phyloP scores from a whole-genome alignment of 2,113 vertebrate genomes.

The Microtus pennsylvanicus region DNA sequence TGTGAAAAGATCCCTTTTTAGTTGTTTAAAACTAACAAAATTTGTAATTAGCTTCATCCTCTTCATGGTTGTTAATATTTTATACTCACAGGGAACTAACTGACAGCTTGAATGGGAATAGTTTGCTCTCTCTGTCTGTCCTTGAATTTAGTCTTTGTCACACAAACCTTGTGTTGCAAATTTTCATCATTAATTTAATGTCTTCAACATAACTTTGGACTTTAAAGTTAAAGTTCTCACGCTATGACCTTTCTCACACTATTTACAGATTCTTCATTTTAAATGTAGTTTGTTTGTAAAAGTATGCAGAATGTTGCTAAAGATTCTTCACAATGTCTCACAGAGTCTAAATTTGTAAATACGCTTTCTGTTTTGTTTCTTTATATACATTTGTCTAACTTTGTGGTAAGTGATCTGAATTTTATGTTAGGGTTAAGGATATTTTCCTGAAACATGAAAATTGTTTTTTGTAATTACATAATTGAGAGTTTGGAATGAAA shows the following conservation, averaged over 20 bases:
- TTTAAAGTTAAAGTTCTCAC: constrained; percentile 70
- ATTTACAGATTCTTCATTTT: constrained; percentile 78
- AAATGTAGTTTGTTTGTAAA: constrained; percentile 78
- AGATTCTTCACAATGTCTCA: constrained; percentile 73
- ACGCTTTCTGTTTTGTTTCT: constrained; percentile 67
- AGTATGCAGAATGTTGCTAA: constrained; percentile 67
- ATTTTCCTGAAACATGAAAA: constrained; percentile 73
- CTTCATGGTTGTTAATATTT: constrained; percentile 78
- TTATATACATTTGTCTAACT: constrained; percentile 81
- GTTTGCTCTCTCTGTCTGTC: constrained; percentile 83
- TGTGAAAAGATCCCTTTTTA: constrained; percentile 67
- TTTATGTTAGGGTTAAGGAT: constrained; percentile 76
- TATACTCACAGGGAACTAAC: constrained; percentile 68
- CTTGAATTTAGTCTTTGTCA: constrained; percentile 68
- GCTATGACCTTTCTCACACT: constrained; percentile 62
- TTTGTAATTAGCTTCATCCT: constrained; percentile 67
- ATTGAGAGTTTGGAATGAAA: constrained; percentile 78
- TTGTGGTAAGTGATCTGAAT: constrained; percentile 80
- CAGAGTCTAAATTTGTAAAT: constrained; percentile 85
- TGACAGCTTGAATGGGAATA: constrained; percentile 72
- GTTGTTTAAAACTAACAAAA: constrained; percentile 70
- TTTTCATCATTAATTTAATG: constrained; percentile 59
- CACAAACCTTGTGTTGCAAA: constrained; percentile 67
- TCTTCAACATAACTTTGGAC: constrained; percentile 50
- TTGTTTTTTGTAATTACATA: constrained; percentile 79